Evolutionary conservation across 2,888 invertebrate genomes (phyloP), one percentile per base, ranked within the genome.

Genomic region (Sphaerophoria taeniata): DNA sequence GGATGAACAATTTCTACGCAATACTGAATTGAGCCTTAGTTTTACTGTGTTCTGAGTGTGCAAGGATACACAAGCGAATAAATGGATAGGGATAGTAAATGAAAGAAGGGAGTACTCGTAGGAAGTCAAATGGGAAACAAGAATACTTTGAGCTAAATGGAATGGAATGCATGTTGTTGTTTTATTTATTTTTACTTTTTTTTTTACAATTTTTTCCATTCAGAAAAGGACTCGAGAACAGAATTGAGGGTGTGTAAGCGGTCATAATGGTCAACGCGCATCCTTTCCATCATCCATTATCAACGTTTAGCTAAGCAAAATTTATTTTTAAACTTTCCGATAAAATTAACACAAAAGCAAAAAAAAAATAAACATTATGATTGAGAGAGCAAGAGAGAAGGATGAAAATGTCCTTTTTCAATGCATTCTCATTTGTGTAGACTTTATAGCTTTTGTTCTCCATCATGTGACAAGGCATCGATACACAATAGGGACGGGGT

Each of bases 261-360:
- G 75, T 79, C 79, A 71, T 60, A 75, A 79, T 79, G 79, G 79
- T 84, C 79, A 80, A 75, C 67, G 80, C 84, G 79, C 75, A 72
- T 75, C 74, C 75, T 55, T 79, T 83, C 58, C 71, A 67, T 72
- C 84, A 79, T 75, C 75, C 55, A 75, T 79, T 83, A 74, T 67
- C 65, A 53, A 53, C 79, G 49, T 72, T 74, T 74, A 65, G 60
- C 67, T 79, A 67, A 67, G 58, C 78, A 60, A 73, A 75, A 69
- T 75, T 43, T 84, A 79, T 84, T 84, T 80, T 69, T 84, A 84
- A 24, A 71, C 60, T 72, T 76, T 63, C 67, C 55, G 84, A 75
- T 79, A 75, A 67, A 51, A 67, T 58, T 43, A 60, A 71, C 16
- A 9, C 39, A 49, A 14, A 39, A 53, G 9, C n/a, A n/a, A 36